Base-by-base conservation (phyloP, 1,140 invertebrate genomes). In the Pissodes strobi region DNA sequence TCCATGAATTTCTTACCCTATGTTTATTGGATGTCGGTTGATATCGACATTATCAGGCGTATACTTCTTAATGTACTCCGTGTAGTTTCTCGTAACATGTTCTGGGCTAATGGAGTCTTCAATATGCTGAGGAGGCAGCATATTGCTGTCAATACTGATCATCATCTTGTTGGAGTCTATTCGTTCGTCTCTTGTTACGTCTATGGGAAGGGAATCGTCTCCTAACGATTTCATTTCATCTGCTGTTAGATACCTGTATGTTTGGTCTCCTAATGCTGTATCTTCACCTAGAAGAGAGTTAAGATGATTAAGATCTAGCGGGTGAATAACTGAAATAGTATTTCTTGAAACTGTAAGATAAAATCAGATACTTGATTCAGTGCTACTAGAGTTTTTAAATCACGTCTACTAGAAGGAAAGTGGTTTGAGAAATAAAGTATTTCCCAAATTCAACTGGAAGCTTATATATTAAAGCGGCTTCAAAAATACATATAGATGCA, bases 191-290 rank as follows among this genome's bases (percentile, higher is more conserved):
- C 91, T 86, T 0, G 92, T 94, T 8, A 95, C 93, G 74, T 96
- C 93, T 69, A 95, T 95, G 0, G 93, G 93, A 30, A 95, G 79
- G 2, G 93, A 95, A 80, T 97, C 94, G 74, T 97, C 94, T 41
- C 93, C 91, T 27, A 97, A 79, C 60, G 90, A 93, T 80, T 96
- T 96, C 93, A 96, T 95, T 76, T 96, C 90, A 78, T 96, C 94
- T 25, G 91, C 90, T 1, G 94, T 95, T 57, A 96, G 81, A 80
- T 96, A 96, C 57, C 92, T 85, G 78, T 95, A 96, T 1, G 92
- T 92, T 73, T 95, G 93, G 76, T 97, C 93, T 63, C 90, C 93
- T 43, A 93, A 82, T 74, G 93, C 86, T 52, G 90, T 90, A 74
- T 96, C 93, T 79, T 94, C 93, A 75, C 89, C 92, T 95, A 74